Conservation (phyloP, 2,797 vertebrate genomes). For the Enteromius fasciolatus region DNA sequence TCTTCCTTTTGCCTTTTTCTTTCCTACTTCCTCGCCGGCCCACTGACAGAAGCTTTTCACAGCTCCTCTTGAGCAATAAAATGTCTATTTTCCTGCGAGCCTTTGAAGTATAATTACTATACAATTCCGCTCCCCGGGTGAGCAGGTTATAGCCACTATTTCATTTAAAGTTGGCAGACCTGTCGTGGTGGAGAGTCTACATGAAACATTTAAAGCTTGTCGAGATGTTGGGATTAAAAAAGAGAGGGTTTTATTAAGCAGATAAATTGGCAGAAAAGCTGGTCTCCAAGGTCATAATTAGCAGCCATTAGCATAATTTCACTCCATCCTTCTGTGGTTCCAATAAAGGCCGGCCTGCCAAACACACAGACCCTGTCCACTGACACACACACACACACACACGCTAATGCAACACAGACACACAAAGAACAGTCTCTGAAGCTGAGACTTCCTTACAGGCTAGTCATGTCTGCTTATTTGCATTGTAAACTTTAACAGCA, state of each 20-base stretch:
- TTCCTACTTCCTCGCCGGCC: constrained; percentile 36
- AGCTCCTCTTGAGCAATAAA: constrained; percentile 67
- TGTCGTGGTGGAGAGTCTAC: constrained; percentile 63
- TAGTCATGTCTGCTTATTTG: constrained; percentile 41
- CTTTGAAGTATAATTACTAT: constrained; percentile 82
- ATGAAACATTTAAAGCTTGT: constrained; percentile 69
- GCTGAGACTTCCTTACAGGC: constrained; percentile 18
- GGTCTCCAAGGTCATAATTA: constrained; percentile 73
- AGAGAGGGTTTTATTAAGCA: constrained; percentile 69
- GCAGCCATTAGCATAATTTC: constrained; percentile 71
- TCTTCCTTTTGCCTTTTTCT: constrained; percentile 14
- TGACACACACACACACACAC: constrained; percentile 40
- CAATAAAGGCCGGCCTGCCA: constrained; percentile 65
- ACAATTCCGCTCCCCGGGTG: constrained; percentile 76
- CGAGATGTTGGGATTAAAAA: constrained; percentile 68
- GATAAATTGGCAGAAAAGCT: constrained; percentile 69
- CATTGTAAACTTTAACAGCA: constrained; percentile 51
- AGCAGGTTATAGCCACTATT: constrained; percentile 76
- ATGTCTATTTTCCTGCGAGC: constrained; percentile 62
- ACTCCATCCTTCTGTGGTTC: constrained; percentile 68
- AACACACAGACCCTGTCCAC: constrained; percentile 59
- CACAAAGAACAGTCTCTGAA: constrained; percentile 38
- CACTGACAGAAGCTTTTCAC: constrained; percentile 56
- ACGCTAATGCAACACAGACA: constrained; percentile 30
- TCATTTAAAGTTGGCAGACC: constrained; percentile 78